Conservation (phyloP, 2,797 vertebrate species). For the Schizothorax lantsangensis region DNA sequence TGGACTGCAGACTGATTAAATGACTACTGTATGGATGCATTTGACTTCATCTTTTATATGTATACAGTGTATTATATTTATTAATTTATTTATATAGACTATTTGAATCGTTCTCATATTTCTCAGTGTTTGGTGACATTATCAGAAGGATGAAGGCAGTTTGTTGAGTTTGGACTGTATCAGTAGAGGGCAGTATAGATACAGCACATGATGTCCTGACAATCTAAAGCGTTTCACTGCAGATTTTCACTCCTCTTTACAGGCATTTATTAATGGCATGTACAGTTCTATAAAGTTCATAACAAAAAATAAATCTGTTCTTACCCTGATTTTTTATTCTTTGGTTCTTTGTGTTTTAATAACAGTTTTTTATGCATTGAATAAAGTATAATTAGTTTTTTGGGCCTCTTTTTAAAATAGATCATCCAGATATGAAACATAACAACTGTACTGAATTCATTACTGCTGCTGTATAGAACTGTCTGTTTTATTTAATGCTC, state of each 20-base stretch:
- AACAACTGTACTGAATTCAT: neutral
- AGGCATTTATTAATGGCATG: conserved; percentile 42
- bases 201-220: conserved; percentile 40
- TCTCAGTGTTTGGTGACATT: conserved; percentile 19
- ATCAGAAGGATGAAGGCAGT: neutral
- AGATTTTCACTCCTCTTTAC: conserved; percentile 2
- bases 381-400: neutral
- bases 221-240: conserved; percentile 38
- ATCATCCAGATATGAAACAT: neutral
- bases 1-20: neutral
- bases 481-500: neutral
- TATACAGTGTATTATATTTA: conserved; percentile 60
- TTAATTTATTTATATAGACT: conserved; percentile 66
- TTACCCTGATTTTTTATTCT: neutral
- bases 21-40: conserved; percentile 13
- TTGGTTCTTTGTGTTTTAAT: conserved; percentile 2
- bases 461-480: neutral
- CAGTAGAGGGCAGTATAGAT: conserved; percentile 66
- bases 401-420: neutral
- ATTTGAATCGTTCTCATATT: conserved; percentile 36
- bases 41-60: conserved; percentile 30
- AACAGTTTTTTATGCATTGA: neutral
- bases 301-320: conserved; percentile 46
- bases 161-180: conserved; percentile 4
- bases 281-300: conserved; percentile 42